Evolutionary conservation across 92 coral and sea anemone genomes (phyloP), one percentile per base, ranked within the genome.

Genomic region (Epizoanthus scotinus): DNA sequence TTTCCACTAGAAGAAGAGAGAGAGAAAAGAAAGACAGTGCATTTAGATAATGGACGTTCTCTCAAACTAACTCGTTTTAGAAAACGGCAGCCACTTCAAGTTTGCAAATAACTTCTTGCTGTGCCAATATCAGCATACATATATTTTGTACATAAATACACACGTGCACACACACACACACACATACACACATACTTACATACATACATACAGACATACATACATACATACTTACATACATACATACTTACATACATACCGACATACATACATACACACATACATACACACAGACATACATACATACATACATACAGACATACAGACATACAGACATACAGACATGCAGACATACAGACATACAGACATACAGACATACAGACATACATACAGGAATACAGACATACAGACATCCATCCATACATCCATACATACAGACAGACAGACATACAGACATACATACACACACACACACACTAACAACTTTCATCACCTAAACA

Each of bases 1-100:
- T 75, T 75, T 75, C 81, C 55, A 75, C 81, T 75, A 75, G 81
- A 75, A 75, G 81, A 75, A 75, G 81, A 57, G 42, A 34, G 40
- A 59, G 65, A 73, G 25, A 75, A 59, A 75, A 59, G 81, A 75
- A 75, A 75, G 81, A 58, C 49, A 75, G 68, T 36, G 24, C 20
- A 59, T 75, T 75, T 75, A 75, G 81, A 75, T 22, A 75, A 57
- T 4, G 69, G 18, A 12, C 52, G 47, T 64, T 25, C 28, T 20
- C 22, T 1, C 1, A 67, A 19, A 17, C 40, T 15, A 19, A 66
- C 21, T 69, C 26, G 28, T 47, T 29, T 69, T 38, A 20, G 69
- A 19, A 12, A 64, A 19, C 3, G 69, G 8, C 20, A 29, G 36
- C 10, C 6, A 63, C 14, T 22, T 22, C 17, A 5, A 62, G 29